Evolutionary conservation across 1,140 invertebrate species (phyloP), one percentile per base, ranked within the genome.

Genomic region (Conus betulinus): DNA sequence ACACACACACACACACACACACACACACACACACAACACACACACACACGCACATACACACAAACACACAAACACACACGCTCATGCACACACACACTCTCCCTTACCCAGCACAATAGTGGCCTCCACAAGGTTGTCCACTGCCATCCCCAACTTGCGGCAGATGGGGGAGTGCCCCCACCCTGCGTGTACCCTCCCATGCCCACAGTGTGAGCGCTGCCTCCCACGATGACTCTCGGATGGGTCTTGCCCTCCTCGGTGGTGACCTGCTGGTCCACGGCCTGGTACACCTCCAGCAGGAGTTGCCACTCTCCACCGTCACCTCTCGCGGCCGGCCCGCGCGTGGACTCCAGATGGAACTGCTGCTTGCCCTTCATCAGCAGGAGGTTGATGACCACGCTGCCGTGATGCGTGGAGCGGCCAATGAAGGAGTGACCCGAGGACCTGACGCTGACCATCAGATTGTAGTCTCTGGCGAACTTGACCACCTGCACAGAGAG

Each of bases 141-240:
- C 92, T 17, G 91, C 93, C 11, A 94, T 84, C 51, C 93, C 93
- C n/a, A 91, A 83, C 78, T 76, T 88, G 39, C 90, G 82, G 55
- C 89, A 89, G 13, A 93, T 83, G 39, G 91, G 91, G 74, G 90
- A 88, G 79, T 93, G 92, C 53, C 93, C 93, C 93, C 93, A 15
- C 93, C 92, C 60, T 87, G 88, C 17, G 89, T 91, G 84, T 90
- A 94, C 15, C 93, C 93, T 17, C 90, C 91, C 81, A 91, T 90
- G 2, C 88, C 88, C 51, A 93, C 92, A 15, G 90, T 91, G 13
- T 90, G 90, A 17, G 88, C 89, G 76, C 90, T 90, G n/a, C 93
- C 92, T 63, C 92, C 91, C 39, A 91, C 90, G 60, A 92, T 84
- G 5, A 90, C 88, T 53, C 90, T 87, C 88, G 57, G 8, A 27